These are phyloP conservation scores for Volucella inanis DNA, from an alignment of 2,888 invertebrate species.

Conservation along the genomic window DNA sequence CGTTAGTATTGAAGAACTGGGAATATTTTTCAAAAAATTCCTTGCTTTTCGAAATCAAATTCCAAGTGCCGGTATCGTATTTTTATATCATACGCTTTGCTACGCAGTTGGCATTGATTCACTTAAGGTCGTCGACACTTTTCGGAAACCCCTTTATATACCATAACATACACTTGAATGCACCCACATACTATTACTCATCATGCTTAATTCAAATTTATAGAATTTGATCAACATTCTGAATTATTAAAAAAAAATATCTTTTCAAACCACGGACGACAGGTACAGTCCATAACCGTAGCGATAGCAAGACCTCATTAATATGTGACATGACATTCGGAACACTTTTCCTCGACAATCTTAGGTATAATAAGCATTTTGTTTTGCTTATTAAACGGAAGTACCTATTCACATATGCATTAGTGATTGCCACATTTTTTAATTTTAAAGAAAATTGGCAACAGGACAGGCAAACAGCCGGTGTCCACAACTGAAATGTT, in stretches of 20 bases:
- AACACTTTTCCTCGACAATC: too few relatives aligned
- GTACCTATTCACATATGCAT: not conserved
- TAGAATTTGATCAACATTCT: not conserved
- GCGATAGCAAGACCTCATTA: too few relatives aligned
- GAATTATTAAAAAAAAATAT: not conserved
- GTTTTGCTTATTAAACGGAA: constrained; percentile 16
- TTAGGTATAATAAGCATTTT: too few relatives aligned
- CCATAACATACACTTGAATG: not conserved
- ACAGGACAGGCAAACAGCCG: not conserved
- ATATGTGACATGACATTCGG: too few relatives aligned
- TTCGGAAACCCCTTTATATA: not conserved
- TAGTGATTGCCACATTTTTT: too few relatives aligned
- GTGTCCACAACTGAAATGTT: constrained; percentile 3
- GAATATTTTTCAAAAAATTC: too few relatives aligned
- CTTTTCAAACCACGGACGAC: not conserved
- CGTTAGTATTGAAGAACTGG: too few relatives aligned
- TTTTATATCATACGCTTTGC: not conserved
- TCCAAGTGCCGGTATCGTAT: too few relatives aligned
- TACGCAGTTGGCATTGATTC: constrained; percentile 11
- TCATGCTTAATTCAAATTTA: constrained; percentile 9
- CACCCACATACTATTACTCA: constrained; percentile 7
- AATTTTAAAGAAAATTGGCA: constrained; percentile 14
- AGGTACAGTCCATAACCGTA: not conserved
- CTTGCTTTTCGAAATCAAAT: too few relatives aligned
- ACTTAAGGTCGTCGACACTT: constrained; percentile 23